Percentiles rank a stretch among this genome's conserved stretches.
phyloP scores from a whole-genome alignment of 2,113 vertebrate genomes.

The Noturus placidus region DNA sequence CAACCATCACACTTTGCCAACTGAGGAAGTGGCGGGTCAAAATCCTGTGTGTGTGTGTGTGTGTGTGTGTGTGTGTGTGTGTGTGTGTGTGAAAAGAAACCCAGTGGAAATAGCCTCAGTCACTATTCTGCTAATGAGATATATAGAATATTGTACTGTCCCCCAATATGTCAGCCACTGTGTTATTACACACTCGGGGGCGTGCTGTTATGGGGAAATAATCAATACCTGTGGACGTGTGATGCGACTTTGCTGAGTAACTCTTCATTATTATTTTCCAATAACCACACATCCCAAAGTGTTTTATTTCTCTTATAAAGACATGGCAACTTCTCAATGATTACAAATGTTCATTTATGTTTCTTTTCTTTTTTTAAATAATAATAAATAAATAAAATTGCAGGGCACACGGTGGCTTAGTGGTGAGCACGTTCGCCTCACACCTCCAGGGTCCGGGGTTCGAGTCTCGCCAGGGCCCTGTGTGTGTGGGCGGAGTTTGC shows the following conservation, averaged over 20 bases:
- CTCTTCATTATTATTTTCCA: not conserved
- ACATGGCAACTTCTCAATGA: not conserved
- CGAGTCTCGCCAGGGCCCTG: no score
- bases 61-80: conserved; percentile 7
- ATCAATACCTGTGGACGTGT: not conserved
- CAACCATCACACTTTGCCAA: conserved; percentile 57
- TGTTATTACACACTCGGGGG: not conserved
- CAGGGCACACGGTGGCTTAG: no score
- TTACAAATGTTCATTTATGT: not conserved
- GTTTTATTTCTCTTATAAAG: no score
- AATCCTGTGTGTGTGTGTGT: not conserved
- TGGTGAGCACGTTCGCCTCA: no score
- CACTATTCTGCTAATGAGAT: not conserved
- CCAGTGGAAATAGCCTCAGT: not conserved
- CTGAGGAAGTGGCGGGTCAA: not conserved
- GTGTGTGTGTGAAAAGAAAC: not conserved
- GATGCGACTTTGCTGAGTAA: no score
- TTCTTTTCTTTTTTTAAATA: not conserved
- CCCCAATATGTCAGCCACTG: not conserved
- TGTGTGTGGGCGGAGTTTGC: no score
- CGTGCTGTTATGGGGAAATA: not conserved
- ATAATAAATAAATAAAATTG: no score
- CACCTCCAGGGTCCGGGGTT: no score
- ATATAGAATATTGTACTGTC: not conserved
- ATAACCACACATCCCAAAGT: not conserved